phyloP scores from a whole-genome alignment of 2,888 invertebrate species.

The Hyposoter dolosus region DNA sequence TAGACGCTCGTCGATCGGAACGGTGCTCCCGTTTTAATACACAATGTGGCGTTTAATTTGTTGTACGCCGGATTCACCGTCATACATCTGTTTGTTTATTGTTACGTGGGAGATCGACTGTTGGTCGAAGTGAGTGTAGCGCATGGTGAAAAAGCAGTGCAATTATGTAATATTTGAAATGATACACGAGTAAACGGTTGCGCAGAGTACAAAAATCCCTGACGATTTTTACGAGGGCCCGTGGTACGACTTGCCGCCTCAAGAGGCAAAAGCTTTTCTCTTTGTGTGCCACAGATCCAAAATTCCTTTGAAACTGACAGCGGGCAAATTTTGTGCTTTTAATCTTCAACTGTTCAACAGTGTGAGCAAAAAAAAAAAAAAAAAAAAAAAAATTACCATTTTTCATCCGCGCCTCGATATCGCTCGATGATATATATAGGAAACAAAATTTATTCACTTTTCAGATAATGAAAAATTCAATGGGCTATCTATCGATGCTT shows the following conservation, averaged over 20 bases:
- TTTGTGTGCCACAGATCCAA: constrained; percentile 59
- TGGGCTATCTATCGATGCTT: constrained; percentile 74
- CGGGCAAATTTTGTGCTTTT: constrained; percentile 66
- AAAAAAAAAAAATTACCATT: neutral
- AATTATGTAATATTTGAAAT: neutral
- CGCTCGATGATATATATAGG: neutral
- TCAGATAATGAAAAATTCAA: constrained; percentile 72
- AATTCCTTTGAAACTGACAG: constrained; percentile 61
- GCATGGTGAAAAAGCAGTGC: neutral
- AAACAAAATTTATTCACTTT: neutral
- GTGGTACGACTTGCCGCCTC: constrained; percentile 63
- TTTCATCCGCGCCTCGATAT: neutral
- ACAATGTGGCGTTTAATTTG: constrained; percentile 59
- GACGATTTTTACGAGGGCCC: constrained; percentile 61
- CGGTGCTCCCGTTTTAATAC: constrained; percentile 45
- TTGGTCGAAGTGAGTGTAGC: constrained; percentile 55
- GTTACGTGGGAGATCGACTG: constrained; percentile 68
- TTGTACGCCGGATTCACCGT: constrained; percentile 64
- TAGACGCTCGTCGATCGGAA: constrained; percentile 60
- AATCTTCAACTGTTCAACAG: constrained; percentile 55
- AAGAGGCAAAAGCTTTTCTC: constrained; percentile 59
- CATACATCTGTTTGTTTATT: constrained; percentile 68
- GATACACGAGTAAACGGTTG: neutral
- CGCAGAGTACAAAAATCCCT: constrained; percentile 59
- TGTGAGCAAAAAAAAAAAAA: constrained; percentile 41